Base-by-base conservation (phyloP, 2,113 vertebrate species). In the Hoplias malabaricus region DNA sequence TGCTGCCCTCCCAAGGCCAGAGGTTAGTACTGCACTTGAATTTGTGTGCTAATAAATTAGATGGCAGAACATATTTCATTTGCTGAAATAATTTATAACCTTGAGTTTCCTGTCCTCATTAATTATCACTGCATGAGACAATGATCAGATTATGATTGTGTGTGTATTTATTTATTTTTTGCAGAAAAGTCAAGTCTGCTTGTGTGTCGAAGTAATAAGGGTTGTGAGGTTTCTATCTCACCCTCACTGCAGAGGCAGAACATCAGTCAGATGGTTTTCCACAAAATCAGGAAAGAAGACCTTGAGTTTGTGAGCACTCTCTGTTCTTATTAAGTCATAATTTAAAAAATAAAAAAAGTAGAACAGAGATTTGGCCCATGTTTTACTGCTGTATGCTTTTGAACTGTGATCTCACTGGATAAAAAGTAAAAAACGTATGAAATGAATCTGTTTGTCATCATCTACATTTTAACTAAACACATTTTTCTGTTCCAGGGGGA, bases 191-290 rank as follows among this genome's bases (percentile, higher is more conserved):
- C 96, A 66, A 98, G 96, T 88, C 93, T 99, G 77, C 87, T 98
- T 19, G 93, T 99, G 79, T 96, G 95, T 76, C 94, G 98, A 87
- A 96, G 93, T 74, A 95, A 94, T 84, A 92, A 93, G n/a, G 83
- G 90, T 38, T 92, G 92, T 78, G 96, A 97, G 9, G 86, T 95
- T 34, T 87, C 92, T 27, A 87, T 87, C 4, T 95, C 96, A 34
- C 95, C 95, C 21, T 91, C 91, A 0, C 87, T 96, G 21, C 94
- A 95, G 71, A 96, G 94, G 63, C 95, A 95, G 84, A 96, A 94
- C 85, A 92, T 98, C 89, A 96, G 94, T 87, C 98, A 99, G 86
- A 99, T 99, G 98, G 95, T 99, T 59, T 99, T 99, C 88, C 98
- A 99, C 92, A 99, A 98, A 91, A 99, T 99, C 83, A 93, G 93